These are phyloP conservation scores for Schizopygopsis pylzovi DNA, from an alignment of 2,797 vertebrate genomes.

Conservation along the genomic window DNA sequence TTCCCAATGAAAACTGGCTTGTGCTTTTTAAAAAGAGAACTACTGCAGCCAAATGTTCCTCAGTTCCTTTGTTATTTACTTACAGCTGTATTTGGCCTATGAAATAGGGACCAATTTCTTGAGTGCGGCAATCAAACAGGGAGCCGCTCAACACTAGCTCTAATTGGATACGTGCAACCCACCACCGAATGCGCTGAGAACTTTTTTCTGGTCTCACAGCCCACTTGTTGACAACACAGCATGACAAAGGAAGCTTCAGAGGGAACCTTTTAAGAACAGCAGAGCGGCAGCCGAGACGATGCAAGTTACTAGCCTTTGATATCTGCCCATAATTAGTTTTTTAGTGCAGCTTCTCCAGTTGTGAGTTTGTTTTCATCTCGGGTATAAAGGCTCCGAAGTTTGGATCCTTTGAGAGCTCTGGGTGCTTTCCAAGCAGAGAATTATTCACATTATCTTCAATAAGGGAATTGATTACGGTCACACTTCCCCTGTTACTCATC, in stretches of 20 bases:
- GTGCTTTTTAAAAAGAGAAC: not conserved
- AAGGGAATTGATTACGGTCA: conserved; percentile 42
- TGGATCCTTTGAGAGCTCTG: conserved; percentile 37
- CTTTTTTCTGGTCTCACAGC: conserved; percentile 9
- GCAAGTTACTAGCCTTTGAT: conserved; percentile 47
- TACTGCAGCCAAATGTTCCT: not conserved
- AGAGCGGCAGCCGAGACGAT: not conserved
- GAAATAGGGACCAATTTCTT: conserved; percentile 20
- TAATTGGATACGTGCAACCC: conserved; percentile 21
- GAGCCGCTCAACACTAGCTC: conserved; percentile 30
- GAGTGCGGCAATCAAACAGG: not conserved
- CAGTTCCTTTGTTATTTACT: conserved; percentile 24
- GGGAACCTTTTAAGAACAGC: conserved; percentile 9
- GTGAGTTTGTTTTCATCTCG: conserved; percentile 45
- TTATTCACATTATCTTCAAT: conserved; percentile 53
- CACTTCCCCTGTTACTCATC: conserved; percentile 20
- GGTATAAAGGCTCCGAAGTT: conserved; percentile 27
- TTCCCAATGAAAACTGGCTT: not conserved
- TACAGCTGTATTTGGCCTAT: not conserved
- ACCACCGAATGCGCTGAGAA: not conserved
- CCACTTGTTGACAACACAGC: conserved; percentile 39
- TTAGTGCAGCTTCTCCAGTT: conserved; percentile 7
- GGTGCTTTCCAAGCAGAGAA: conserved; percentile 42
- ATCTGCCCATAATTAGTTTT: conserved; percentile 43
- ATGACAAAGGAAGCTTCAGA: conserved; percentile 37